A percentile compares a stretch with the other conserved stretches of the same genome.
Evolutionary conservation across 2,797 vertebrate species (phyloP).

Genomic region (Manis javanica): DNA sequence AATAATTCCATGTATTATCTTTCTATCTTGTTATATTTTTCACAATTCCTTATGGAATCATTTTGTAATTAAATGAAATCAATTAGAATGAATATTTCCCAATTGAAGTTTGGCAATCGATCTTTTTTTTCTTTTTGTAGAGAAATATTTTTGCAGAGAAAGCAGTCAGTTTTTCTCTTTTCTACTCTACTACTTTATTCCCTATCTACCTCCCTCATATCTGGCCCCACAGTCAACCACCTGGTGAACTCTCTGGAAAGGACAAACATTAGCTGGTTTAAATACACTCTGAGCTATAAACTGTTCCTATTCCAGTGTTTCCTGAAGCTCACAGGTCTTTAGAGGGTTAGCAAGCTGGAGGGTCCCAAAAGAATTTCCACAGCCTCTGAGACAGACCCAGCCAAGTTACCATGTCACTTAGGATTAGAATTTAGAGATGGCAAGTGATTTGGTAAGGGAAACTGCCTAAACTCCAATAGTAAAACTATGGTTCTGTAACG

Average conservation of each 20-base stretch:
- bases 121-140: not conserved
- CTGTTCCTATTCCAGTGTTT: slow-evolving; percentile 26
- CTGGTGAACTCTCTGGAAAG: slow-evolving; percentile 28
- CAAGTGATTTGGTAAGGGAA: not conserved
- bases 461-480: not conserved
- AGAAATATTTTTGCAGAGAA: not conserved
- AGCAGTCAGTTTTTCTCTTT: slow-evolving; percentile 34
- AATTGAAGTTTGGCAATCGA: not conserved
- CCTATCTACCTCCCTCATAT: not conserved
- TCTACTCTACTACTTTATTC: not conserved
- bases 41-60: slow-evolving; percentile 1
- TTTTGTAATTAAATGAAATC: slow-evolving; percentile 49
- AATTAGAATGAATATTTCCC: slow-evolving; percentile 53
- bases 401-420: not conserved
- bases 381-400: not conserved
- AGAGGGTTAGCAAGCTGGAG: not conserved
- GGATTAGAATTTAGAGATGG: slow-evolving; percentile 34
- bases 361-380: not conserved
- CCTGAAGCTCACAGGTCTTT: not conserved
- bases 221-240: not conserved
- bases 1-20: not conserved
- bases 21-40: not conserved
- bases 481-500: not conserved
- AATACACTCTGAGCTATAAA: not conserved
- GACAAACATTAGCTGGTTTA: not conserved